phyloP scores from a whole-genome alignment of 1,140 invertebrate species.

The Pogonomyrmex californicus region DNA sequence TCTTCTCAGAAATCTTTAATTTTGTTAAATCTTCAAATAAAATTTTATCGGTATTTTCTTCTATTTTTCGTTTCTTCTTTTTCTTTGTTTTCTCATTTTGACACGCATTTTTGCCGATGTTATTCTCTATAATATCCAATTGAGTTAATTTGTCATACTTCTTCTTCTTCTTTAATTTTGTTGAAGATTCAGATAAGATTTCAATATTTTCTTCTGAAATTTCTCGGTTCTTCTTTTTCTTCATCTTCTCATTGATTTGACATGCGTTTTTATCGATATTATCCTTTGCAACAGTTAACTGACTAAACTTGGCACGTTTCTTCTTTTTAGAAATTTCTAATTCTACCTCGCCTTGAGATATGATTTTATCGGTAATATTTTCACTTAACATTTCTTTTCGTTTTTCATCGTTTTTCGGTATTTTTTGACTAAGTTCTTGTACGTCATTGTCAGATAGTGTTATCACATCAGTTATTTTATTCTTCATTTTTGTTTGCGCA shows the following conservation, averaged over 20 bases:
- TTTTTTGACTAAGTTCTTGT: slow-evolving; percentile 6
- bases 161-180: slow-evolving; percentile 1
- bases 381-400: background rate
- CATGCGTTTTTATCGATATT: slow-evolving; percentile 10
- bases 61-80: slow-evolving; percentile 32
- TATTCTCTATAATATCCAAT: slow-evolving; percentile 28
- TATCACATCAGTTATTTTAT: slow-evolving; percentile 22
- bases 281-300: slow-evolving; percentile 27
- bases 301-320: slow-evolving; percentile 7
- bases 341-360: background rate
- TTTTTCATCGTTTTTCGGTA: slow-evolving; percentile 41
- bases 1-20: background rate
- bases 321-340: background rate
- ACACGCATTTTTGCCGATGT: background rate
- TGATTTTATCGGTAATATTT: background rate
- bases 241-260: slow-evolving; percentile 22
- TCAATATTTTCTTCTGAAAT: slow-evolving; percentile 7
- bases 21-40: background rate
- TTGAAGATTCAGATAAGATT: background rate
- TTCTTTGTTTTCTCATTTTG: slow-evolving; percentile 15
- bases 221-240: slow-evolving; percentile 43
- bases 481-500: background rate
- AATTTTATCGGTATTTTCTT: slow-evolving; percentile 1
- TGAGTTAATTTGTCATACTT: slow-evolving; percentile 20
- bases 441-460: background rate